Conservation (phyloP, 2,888 invertebrate species). For the Cactoblastis cactorum region DNA sequence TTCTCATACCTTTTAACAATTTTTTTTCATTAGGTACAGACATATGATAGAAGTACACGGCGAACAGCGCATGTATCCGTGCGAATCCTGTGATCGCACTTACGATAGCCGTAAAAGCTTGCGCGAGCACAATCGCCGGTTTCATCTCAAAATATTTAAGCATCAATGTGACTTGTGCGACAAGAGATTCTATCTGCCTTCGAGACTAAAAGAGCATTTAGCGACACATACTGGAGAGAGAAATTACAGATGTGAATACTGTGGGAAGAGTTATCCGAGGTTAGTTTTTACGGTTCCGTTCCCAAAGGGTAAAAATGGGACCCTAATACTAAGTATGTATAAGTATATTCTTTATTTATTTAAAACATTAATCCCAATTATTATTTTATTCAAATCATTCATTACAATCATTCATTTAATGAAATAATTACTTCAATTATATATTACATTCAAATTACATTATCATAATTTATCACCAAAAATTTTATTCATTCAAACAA, state of each 20-base stretch:
- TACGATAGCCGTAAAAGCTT: slow-evolving; percentile 62
- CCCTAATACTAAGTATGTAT: too few relatives aligned
- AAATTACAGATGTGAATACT: slow-evolving; percentile 75
- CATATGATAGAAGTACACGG: slow-evolving; percentile 65
- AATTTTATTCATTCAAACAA: too few relatives aligned
- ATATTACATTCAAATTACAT: too few relatives aligned
- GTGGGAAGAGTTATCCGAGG: slow-evolving; percentile 79
- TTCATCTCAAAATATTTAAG: slow-evolving; percentile 55
- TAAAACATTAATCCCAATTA: too few relatives aligned
- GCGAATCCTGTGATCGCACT: slow-evolving; percentile 60
- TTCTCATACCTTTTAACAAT: too few relatives aligned
- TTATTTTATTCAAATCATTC: too few relatives aligned
- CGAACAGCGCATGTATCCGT: slow-evolving; percentile 58
- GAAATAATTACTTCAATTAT: too few relatives aligned
- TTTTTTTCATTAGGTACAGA: slow-evolving; percentile 23
- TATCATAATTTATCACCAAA: too few relatives aligned
- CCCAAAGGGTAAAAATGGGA: too few relatives aligned
- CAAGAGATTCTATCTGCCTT: slow-evolving; percentile 65
- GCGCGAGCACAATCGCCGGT: slow-evolving; percentile 56
- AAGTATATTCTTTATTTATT: too few relatives aligned
- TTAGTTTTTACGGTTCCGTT: too few relatives aligned
- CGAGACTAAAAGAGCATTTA: slow-evolving; percentile 68
- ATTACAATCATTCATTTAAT: background rate
- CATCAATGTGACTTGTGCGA: slow-evolving; percentile 68
- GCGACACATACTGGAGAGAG: slow-evolving; percentile 75